Base-by-base conservation (phyloP, 2,113 vertebrate genomes). In the Ctenodactylus gundi region DNA sequence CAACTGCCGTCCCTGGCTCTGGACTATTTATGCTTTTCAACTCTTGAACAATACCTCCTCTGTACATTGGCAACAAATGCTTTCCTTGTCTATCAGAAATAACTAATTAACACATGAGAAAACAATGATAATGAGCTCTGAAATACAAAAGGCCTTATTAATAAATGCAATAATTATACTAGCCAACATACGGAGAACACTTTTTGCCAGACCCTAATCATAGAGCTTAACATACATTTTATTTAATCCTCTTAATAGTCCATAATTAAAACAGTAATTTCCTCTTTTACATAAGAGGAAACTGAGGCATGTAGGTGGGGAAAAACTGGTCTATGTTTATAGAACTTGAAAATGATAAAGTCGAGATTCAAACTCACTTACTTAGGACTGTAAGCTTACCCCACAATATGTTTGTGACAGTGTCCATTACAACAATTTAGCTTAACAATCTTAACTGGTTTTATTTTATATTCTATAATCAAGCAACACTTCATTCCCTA, bases 131-230 rank as follows among this genome's bases (percentile, higher is more conserved):
- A 86, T 18, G 68, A 75, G 17, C 2, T 90, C 77, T 68, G 34
- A 70, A 91, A 85, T 46, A 78, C 0, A 39, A 46, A 95, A 77
- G 18, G 20, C 85, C 58, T 21, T 49, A 55, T 73, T 72, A 85
- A 64, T 70, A 94, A 75, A 4, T 55, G 31, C 85, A 57, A 81
- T 13, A 85, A 80, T 88, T 88, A 58, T 18, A 36, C n/a, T 96
- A 70, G 44, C 13, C 41, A 85, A 25, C 29, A 46, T 81, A 81
- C 64, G 77, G 67, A 44, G 14, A 62, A 25, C 29, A 49, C 25
- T 77, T 34, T 53, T 46, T n/a, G n/a, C 17, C 57, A 62, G 25
- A 49, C 7, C 34, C 78, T 81, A 60, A 93, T 68, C 53, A 81
- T 36, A 91, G 58, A 68, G 3, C 18, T 65, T 94, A 93, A 85